These are phyloP conservation scores for Pogonocherus hispidulus DNA, from an alignment of 2,888 invertebrate species.

Conservation along the genomic window DNA sequence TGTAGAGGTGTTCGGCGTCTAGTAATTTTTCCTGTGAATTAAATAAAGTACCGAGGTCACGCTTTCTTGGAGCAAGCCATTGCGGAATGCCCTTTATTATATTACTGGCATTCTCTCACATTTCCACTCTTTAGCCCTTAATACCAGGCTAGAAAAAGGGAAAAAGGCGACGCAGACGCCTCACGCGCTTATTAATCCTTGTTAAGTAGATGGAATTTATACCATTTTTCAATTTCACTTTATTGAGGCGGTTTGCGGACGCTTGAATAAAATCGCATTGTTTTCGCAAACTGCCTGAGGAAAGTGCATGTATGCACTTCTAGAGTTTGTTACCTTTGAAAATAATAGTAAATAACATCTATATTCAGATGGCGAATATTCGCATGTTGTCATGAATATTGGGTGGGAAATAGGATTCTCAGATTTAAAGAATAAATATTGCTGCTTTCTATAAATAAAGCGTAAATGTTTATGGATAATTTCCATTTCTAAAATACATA, in stretches of 20 bases:
- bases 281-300: not conserved
- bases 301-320: not conserved
- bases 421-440: no score
- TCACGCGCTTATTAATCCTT: slow-evolving; percentile 16
- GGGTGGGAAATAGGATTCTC: no score
- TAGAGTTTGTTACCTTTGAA: not conserved
- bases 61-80: not conserved
- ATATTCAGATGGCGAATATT: no score
- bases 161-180: not conserved
- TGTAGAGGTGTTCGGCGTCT: not conserved
- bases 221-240: slow-evolving; percentile 15
- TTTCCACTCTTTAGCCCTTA: not conserved
- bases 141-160: not conserved
- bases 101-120: slow-evolving; percentile 8
- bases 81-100: slow-evolving; percentile 12
- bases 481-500: no score
- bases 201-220: slow-evolving; percentile 8
- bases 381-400: no score
- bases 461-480: no score
- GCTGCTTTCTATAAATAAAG: no score
- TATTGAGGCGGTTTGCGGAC: not conserved
- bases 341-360: not conserved
- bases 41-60: not conserved
- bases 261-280: not conserved
- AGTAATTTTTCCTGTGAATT: not conserved